Conservation (phyloP, 1,140 invertebrate species). For the Arion vulgaris region DNA sequence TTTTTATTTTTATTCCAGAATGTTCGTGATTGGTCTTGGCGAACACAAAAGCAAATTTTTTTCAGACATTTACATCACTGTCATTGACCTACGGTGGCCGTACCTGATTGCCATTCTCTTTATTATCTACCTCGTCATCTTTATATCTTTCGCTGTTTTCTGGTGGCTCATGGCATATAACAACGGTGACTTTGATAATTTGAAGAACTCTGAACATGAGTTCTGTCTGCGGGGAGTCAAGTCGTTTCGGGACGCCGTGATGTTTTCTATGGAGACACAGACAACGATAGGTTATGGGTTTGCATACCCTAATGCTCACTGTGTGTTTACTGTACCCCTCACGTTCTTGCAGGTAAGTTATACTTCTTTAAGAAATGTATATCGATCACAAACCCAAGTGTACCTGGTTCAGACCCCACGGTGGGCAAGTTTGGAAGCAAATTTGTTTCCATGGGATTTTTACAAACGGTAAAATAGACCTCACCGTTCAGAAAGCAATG, state of each 20-base stretch:
- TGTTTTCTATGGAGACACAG: constrained; percentile 75
- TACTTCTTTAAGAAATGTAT: no score
- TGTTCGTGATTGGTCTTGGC: constrained; percentile 52
- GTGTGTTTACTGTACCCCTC: constrained; percentile 56
- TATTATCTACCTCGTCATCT: constrained; percentile 90
- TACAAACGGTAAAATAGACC: no score
- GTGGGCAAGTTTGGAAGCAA: no score
- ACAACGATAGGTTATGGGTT: constrained; percentile 75
- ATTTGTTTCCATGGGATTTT: no score
- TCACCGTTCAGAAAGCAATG: no score
- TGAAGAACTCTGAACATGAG: constrained; percentile 76
- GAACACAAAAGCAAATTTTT: constrained; percentile 55
- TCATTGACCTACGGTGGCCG: constrained; percentile 83
- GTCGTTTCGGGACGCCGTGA: constrained; percentile 66
- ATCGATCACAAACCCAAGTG: no score
- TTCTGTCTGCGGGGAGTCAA: constrained; percentile 66
- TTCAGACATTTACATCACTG: constrained; percentile 61
- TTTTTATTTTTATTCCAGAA: not conserved
- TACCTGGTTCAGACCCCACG: no score
- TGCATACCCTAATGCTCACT: constrained; percentile 80
- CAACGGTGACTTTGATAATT: constrained; percentile 86
- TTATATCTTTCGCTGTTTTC: constrained; percentile 90
- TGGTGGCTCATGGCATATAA: constrained; percentile 95
- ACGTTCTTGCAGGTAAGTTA: constrained; percentile 64
- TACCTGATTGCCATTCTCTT: constrained; percentile 96